Evolutionary conservation across 2,797 vertebrate genomes (phyloP).

Genomic region (Hyperoplus lanceolatus): DNA sequence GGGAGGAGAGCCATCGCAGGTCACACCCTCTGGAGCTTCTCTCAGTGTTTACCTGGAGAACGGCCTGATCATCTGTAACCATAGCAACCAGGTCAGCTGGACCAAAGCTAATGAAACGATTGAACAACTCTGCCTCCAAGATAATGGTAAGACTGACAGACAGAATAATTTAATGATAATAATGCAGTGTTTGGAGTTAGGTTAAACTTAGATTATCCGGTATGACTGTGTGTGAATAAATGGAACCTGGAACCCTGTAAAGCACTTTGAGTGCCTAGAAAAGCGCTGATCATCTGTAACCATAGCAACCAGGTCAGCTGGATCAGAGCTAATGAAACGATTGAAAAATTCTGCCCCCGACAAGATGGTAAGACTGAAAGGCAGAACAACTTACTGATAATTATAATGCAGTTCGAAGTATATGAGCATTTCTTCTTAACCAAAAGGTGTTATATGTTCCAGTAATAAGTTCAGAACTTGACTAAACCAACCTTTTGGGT

Average conservation of each 20-base stretch:
- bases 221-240: too few species aligned
- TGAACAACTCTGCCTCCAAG: fast-evolving
- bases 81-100: constrained; percentile 59
- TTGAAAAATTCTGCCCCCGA: fast-evolving
- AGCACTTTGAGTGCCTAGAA: too few species aligned
- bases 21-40: not conserved
- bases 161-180: too few species aligned
- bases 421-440: too few species aligned
- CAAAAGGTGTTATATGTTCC: too few species aligned
- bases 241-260: too few species aligned
- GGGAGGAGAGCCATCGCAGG: constrained; percentile 6
- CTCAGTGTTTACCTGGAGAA: constrained; percentile 39
- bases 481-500: too few species aligned
- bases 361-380: not conserved
- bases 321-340: not conserved
- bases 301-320: constrained; percentile 59
- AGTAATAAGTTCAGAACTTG: too few species aligned
- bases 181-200: too few species aligned
- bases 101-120: not conserved
- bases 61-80: constrained; percentile 56
- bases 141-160: not conserved
- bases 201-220: too few species aligned
- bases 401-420: too few species aligned
- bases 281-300: constrained; percentile 64
- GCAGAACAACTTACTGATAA: too few species aligned